Percentiles rank a stretch among this genome's conserved stretches.
Evolutionary conservation across 2,797 vertebrate genomes (phyloP).

Genomic region (Smutsia gigantea): DNA sequence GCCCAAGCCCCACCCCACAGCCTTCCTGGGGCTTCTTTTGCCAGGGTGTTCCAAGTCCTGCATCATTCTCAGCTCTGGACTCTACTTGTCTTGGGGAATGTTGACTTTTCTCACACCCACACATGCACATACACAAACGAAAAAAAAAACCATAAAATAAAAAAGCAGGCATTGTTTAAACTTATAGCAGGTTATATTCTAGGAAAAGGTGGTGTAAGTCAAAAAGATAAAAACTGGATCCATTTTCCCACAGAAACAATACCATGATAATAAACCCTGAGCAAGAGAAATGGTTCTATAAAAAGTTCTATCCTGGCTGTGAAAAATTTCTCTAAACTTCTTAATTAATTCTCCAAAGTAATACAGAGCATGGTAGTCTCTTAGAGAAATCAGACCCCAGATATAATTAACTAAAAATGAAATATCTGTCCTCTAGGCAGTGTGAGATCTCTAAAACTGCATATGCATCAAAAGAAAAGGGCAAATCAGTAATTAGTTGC

Average conservation of each 20-base stretch:
- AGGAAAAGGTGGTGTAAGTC: slow-evolving; percentile 76
- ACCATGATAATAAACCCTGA: slow-evolving; percentile 36
- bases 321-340: not conserved
- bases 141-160: not conserved
- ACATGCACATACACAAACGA: slow-evolving; percentile 12
- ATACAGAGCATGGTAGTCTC: not conserved
- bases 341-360: not conserved
- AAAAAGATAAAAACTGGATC: slow-evolving; percentile 69
- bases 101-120: slow-evolving; percentile 76
- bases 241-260: slow-evolving; percentile 72
- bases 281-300: slow-evolving; percentile 10
- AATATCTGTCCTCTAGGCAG: not conserved
- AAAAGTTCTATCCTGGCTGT: not conserved
- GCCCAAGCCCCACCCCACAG: not conserved
- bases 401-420: not conserved
- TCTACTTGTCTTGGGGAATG: slow-evolving; percentile 12
- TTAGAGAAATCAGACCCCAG: not conserved
- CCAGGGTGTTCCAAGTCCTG: not conserved
- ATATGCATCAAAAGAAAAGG: not conserved
- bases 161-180: slow-evolving; percentile 74
- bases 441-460: not conserved
- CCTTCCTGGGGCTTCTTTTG: not conserved
- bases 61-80: fast-evolving
- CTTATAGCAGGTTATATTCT: slow-evolving; percentile 74
- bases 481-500: not conserved